Evolutionary conservation across 1,140 invertebrate species (phyloP).

Genomic region (Antheraea pernyi): DNA sequence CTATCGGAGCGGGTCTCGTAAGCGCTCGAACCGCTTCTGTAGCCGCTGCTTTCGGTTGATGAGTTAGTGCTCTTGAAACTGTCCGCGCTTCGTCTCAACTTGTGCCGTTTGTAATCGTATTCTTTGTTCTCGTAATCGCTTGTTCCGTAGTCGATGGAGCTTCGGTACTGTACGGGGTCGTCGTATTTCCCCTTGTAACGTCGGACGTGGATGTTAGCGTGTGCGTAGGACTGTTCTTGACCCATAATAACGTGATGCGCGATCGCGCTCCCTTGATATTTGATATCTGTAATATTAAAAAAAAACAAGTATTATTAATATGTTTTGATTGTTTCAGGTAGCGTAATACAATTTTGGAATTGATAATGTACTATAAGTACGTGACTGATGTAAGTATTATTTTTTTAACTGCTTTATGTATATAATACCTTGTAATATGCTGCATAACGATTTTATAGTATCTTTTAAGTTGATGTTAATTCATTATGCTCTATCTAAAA

Average conservation of each 20-base stretch:
- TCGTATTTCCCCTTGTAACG: slow-evolving; percentile 63
- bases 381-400: no score
- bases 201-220: slow-evolving; percentile 53
- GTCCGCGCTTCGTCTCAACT: slow-evolving; percentile 55
- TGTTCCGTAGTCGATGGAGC: slow-evolving; percentile 41
- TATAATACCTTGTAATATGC: no score
- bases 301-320: slow-evolving; percentile 2
- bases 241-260: slow-evolving; percentile 60
- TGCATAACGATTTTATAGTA: no score
- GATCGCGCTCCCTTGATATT: slow-evolving; percentile 33
- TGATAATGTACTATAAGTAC: no score
- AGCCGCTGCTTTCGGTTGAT: slow-evolving; percentile 68
- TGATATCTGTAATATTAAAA: slow-evolving; percentile 43
- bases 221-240: slow-evolving; percentile 70
- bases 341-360: no score
- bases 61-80: slow-evolving; percentile 70
- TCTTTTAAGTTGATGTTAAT: no score
- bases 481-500: no score
- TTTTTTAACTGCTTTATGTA: no score
- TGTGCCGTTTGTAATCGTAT: slow-evolving; percentile 63
- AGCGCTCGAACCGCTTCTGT: slow-evolving; percentile 66
- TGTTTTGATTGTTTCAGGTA: no score
- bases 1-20: slow-evolving; percentile 59
- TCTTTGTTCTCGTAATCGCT: slow-evolving; percentile 54
- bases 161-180: slow-evolving; percentile 47